Percentiles rank a stretch among this genome's conserved stretches.
Evolutionary conservation across 2,113 vertebrate genomes (phyloP).

Genomic region (Pelodiscus sinensis): DNA sequence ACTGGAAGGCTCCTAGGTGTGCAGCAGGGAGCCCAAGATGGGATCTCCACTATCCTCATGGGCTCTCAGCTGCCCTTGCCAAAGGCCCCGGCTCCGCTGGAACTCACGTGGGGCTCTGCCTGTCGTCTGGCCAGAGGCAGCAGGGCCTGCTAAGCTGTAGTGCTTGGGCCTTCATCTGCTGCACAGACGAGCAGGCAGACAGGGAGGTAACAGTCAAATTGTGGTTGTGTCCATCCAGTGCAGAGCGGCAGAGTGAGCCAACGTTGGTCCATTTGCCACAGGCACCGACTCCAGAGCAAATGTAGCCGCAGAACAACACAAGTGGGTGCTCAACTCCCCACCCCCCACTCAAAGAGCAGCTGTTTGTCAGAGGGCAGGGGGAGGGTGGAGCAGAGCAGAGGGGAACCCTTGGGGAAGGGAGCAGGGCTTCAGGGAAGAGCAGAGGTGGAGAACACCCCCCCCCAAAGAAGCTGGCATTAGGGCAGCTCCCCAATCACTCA

Average conservation of each 20-base stretch:
- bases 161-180: not conserved
- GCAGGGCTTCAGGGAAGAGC: not conserved
- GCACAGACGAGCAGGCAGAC: not conserved
- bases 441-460: not conserved
- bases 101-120: not conserved
- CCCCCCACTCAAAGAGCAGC: no score
- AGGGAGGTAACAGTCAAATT: not conserved
- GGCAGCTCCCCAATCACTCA: conserved; percentile 34
- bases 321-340: no score
- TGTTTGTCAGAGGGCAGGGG: no score
- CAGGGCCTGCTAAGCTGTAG: not conserved
- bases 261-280: not conserved
- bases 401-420: no score
- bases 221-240: not conserved
- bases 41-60: not conserved
- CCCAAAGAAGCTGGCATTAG: not conserved
- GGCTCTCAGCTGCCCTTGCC: not conserved
- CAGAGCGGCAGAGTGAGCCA: not conserved
- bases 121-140: not conserved
- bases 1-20: not conserved
- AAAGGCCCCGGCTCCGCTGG: not conserved
- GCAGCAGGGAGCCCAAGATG: not conserved
- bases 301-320: no score
- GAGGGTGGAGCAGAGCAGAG: no score
- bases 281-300: not conserved